These are phyloP conservation scores for Erynnis tages DNA, from an alignment of 2,888 invertebrate genomes.

Conservation along the genomic window DNA sequence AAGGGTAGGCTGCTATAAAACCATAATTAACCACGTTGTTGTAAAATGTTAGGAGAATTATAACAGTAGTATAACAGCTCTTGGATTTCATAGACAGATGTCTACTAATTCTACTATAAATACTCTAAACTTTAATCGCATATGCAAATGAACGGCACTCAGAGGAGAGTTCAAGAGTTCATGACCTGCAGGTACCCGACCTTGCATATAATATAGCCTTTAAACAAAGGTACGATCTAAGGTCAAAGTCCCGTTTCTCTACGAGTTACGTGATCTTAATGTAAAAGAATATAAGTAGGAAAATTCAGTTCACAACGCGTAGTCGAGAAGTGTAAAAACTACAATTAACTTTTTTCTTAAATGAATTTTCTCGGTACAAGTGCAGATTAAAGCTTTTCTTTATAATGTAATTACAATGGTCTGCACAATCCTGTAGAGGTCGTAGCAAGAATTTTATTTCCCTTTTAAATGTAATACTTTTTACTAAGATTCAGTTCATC, in stretches of 20 bases:
- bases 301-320: constrained; percentile 3
- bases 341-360: neutral
- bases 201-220: constrained; percentile 21
- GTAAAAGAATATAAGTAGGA: neutral
- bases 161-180: constrained; percentile 42
- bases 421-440: neutral
- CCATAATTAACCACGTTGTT: no score
- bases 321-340: neutral
- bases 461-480: neutral
- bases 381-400: constrained; percentile 8
- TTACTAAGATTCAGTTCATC: no score
- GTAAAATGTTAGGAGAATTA: no score
- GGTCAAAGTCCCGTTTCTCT: constrained; percentile 9
- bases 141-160: constrained; percentile 52
- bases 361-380: neutral
- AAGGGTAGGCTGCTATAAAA: no score
- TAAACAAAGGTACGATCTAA: constrained; percentile 2
- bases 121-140: constrained; percentile 52
- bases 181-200: constrained; percentile 42
- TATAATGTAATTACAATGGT: neutral
- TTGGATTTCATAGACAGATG: no score
- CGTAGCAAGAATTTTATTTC: neutral
- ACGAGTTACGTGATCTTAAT: constrained; percentile 6
- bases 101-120: constrained; percentile 11
- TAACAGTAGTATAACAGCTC: no score